Percentiles rank a stretch among this genome's conserved stretches.
These are phyloP conservation scores for Idaea aversata DNA, from an alignment of 2,888 invertebrate genomes.

Conservation along the genomic window DNA sequence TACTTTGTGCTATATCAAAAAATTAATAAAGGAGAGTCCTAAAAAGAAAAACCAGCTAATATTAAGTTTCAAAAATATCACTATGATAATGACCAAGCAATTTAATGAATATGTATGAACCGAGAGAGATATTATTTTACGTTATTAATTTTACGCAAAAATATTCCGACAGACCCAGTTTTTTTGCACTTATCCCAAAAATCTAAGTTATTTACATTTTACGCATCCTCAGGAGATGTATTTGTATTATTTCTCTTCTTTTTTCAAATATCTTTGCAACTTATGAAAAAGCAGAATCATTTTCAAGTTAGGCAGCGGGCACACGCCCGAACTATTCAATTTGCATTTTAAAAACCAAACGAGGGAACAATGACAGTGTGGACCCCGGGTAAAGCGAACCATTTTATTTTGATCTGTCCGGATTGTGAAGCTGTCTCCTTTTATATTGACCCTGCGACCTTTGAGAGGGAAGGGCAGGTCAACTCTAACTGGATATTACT, in stretches of 20 bases:
- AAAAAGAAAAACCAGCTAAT: not conserved
- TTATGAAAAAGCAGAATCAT: conserved; percentile 2
- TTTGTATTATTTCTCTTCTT: not conserved
- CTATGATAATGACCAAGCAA: not conserved
- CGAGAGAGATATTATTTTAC: not conserved
- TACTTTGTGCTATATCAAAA: not conserved
- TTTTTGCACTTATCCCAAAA: not conserved
- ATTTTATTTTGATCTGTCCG: conserved; percentile 23
- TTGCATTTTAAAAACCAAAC: conserved; percentile 32
- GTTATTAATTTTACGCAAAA: conserved; percentile 1
- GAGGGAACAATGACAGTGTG: conserved; percentile 16
- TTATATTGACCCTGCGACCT: not conserved
- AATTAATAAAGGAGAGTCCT: not conserved
- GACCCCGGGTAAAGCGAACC: conserved; percentile 19
- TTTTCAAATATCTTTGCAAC: not conserved
- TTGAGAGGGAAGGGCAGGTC: conserved; percentile 12
- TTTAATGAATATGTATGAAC: conserved; percentile 4
- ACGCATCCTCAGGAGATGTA: not conserved
- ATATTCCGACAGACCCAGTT: not conserved
- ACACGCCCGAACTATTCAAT: conserved; percentile 30
- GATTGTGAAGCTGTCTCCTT: conserved; percentile 22
- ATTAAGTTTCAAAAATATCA: not conserved
- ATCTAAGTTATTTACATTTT: not conserved
- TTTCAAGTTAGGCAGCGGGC: conserved; percentile 13
- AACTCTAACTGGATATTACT: conserved; percentile 19